Evolutionary conservation across 2,888 invertebrate species (phyloP).

Genomic region (Epistrophe grossulariae): DNA sequence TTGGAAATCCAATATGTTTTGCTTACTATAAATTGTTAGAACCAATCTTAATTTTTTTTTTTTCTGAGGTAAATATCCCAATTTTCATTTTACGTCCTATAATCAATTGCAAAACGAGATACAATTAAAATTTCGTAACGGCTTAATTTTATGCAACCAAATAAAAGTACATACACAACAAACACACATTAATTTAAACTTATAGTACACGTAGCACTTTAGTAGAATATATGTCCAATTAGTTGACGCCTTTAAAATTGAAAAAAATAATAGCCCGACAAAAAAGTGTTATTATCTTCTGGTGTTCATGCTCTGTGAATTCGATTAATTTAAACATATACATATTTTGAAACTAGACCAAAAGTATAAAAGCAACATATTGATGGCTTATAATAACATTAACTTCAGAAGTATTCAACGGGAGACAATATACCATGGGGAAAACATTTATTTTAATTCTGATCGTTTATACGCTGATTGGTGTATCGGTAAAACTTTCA

Average conservation of each 20-base stretch:
- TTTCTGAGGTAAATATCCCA: not conserved
- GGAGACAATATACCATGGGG: not conserved
- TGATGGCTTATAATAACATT: not conserved
- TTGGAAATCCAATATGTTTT: too few species aligned
- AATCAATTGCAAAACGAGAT: not conserved
- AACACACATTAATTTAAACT: not conserved
- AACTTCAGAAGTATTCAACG: constrained; percentile 1
- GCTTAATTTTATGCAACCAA: not conserved
- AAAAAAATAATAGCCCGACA: not conserved
- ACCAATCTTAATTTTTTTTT: too few species aligned
- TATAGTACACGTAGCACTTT: not conserved
- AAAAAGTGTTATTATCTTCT: constrained; percentile 12
- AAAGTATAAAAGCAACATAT: constrained; percentile 33
- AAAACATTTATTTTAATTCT: constrained; percentile 15
- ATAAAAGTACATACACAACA: not conserved
- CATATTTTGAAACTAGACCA: not conserved
- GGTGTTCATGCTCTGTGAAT: constrained; percentile 47
- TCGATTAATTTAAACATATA: constrained; percentile 13
- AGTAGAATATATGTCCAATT: not conserved
- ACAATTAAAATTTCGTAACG: not conserved
- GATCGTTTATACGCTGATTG: constrained; percentile 33
- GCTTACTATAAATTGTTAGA: too few species aligned
- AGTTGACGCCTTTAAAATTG: not conserved
- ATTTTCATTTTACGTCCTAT: not conserved
- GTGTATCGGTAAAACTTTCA: constrained; percentile 26